Evolutionary conservation across 2,113 vertebrate species (phyloP).

Genomic region (Cephalopholis sonnerati): DNA sequence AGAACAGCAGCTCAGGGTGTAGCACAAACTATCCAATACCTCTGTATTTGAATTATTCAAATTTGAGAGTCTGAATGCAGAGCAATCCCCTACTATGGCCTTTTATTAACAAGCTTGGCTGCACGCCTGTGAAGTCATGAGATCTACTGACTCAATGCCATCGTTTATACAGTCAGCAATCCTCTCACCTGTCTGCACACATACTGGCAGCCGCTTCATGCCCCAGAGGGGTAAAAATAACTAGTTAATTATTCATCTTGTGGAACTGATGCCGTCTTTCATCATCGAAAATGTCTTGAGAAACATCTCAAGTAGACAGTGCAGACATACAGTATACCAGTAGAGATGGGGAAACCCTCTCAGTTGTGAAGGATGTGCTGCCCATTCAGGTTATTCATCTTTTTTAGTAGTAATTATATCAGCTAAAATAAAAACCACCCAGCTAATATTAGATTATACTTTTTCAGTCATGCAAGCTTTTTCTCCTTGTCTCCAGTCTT

Average conservation of each 20-base stretch:
- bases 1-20: constrained; percentile 39
- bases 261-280: constrained; percentile 76
- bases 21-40: constrained; percentile 45
- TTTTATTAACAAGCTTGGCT: constrained; percentile 78
- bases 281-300: constrained; percentile 68
- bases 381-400: constrained; percentile 34
- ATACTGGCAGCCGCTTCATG: constrained; percentile 63
- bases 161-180: constrained; percentile 79
- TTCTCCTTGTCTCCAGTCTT: not conserved
- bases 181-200: constrained; percentile 81
- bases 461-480: not conserved
- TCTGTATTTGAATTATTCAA: constrained; percentile 69
- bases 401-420: constrained; percentile 31
- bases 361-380: constrained; percentile 14
- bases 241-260: constrained; percentile 77
- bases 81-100: constrained; percentile 43
- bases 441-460: constrained; percentile 24
- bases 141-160: constrained; percentile 77
- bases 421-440: constrained; percentile 28
- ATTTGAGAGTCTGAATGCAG: constrained; percentile 64
- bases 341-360: constrained; percentile 9
- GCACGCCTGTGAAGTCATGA: constrained; percentile 68
- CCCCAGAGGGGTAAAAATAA: constrained; percentile 71
- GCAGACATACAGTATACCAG: constrained; percentile 21
- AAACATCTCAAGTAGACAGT: constrained; percentile 67